A percentile compares a stretch with the other conserved stretches of the same genome.
Conservation (phyloP, 2,797 vertebrate genomes). For the Hyperoplus lanceolatus region DNA sequence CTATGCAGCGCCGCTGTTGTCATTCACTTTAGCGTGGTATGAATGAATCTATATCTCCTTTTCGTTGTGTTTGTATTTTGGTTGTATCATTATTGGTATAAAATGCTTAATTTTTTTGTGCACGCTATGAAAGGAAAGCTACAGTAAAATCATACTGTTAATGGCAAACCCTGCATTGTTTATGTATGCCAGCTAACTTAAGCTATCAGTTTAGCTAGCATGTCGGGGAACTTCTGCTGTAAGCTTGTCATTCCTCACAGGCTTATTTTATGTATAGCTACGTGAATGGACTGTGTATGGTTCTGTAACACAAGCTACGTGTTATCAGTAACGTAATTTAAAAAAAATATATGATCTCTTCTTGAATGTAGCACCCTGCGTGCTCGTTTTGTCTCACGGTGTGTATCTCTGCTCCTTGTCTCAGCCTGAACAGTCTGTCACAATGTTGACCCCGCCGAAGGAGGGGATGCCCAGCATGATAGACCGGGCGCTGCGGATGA, state of each 20-base stretch:
- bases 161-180: neutral
- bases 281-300: neutral
- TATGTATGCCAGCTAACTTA: slow-evolving; percentile 39
- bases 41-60: slow-evolving; percentile 8
- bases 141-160: accelerated
- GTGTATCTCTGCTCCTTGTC: neutral
- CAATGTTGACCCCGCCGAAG: slow-evolving; percentile 82
- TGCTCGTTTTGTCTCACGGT: accelerated
- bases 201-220: slow-evolving; percentile 52
- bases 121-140: accelerated
- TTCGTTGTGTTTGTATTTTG: neutral
- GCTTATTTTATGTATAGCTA: neutral
- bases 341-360: no score
- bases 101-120: accelerated
- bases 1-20: slow-evolving; percentile 66
- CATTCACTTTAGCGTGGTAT: slow-evolving; percentile 72
- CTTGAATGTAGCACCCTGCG: neutral
- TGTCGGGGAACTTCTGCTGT: slow-evolving; percentile 5
- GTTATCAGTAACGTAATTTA: neutral
- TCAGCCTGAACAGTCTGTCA: slow-evolving; percentile 42
- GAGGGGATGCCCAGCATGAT: slow-evolving; percentile 87
- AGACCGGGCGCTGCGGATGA: slow-evolving; percentile 92
- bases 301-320: neutral
- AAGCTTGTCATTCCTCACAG: neutral
- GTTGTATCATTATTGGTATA: accelerated